These are phyloP conservation scores for Autographa pulchrina DNA, from an alignment of 2,888 invertebrate genomes.

Conservation along the genomic window DNA sequence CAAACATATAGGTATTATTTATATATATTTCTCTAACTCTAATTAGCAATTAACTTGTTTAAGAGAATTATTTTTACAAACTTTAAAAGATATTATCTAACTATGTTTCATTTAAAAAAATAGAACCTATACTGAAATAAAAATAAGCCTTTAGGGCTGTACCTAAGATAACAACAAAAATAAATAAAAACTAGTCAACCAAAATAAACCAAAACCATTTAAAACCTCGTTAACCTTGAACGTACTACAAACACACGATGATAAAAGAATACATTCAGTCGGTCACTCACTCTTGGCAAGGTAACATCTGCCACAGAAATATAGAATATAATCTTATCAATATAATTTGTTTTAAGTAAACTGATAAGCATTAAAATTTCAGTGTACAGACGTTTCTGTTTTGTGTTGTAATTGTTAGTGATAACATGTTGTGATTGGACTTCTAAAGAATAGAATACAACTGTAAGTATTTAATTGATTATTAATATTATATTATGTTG, in stretches of 20 bases:
- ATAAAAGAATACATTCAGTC: slow-evolving; percentile 22
- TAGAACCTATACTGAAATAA: too few species aligned
- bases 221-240: not conserved
- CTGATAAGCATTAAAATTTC: not conserved
- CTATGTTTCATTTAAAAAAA: too few species aligned
- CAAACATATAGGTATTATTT: too few species aligned
- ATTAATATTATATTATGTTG: too few species aligned
- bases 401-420: slow-evolving; percentile 8
- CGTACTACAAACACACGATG: not conserved
- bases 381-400: not conserved
- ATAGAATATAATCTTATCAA: not conserved
- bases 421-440: slow-evolving; percentile 3
- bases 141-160: not conserved
- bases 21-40: too few species aligned
- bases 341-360: not conserved
- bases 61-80: too few species aligned
- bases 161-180: not conserved
- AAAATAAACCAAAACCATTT: not conserved
- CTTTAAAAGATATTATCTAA: too few species aligned
- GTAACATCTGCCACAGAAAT: not conserved
- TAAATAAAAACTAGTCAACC: not conserved
- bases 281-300: not conserved
- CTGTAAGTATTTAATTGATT: not conserved
- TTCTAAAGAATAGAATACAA: not conserved
- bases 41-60: too few species aligned